A percentile compares a stretch with the other conserved stretches of the same genome.
Conservation (phyloP, 2,888 invertebrate species). For the Phaedon cochleariae region DNA sequence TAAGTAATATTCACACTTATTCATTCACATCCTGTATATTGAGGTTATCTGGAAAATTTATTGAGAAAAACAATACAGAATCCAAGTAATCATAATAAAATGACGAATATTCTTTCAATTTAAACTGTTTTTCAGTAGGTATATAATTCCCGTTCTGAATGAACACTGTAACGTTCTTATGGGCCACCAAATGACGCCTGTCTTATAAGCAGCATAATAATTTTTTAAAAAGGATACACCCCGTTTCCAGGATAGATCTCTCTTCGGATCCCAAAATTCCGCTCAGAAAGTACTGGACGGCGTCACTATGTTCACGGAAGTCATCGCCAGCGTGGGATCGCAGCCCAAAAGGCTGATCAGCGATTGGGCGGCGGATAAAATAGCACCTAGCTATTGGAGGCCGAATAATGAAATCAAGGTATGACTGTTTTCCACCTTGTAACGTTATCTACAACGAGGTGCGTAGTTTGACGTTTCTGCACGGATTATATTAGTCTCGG, state of each 20-base stretch:
- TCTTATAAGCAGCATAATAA: not conserved
- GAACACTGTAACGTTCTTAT: constrained; percentile 41
- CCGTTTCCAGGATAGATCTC: constrained; percentile 57
- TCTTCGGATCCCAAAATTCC: constrained; percentile 56
- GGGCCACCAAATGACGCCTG: constrained; percentile 29
- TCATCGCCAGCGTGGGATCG: constrained; percentile 70
- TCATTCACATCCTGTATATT: no score
- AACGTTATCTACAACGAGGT: no score
- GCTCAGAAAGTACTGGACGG: constrained; percentile 68
- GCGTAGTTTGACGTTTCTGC: no score
- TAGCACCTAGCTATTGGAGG: constrained; percentile 83
- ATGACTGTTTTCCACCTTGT: no score
- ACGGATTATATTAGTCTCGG: no score
- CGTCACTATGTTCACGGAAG: constrained; percentile 67
- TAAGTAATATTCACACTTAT: no score
- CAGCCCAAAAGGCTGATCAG: constrained; percentile 75
- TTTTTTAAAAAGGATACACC: constrained; percentile 53
- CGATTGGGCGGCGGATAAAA: constrained; percentile 80
- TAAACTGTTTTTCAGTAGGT: no score
- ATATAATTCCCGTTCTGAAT: no score
- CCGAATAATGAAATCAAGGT: constrained; percentile 79
- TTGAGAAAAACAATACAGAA: no score
- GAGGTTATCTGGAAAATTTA: no score
- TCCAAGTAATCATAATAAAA: no score
- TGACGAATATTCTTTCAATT: no score